Evolutionary conservation across 2,797 vertebrate species (phyloP).

Genomic region (Rhinatrema bivittatum): DNA sequence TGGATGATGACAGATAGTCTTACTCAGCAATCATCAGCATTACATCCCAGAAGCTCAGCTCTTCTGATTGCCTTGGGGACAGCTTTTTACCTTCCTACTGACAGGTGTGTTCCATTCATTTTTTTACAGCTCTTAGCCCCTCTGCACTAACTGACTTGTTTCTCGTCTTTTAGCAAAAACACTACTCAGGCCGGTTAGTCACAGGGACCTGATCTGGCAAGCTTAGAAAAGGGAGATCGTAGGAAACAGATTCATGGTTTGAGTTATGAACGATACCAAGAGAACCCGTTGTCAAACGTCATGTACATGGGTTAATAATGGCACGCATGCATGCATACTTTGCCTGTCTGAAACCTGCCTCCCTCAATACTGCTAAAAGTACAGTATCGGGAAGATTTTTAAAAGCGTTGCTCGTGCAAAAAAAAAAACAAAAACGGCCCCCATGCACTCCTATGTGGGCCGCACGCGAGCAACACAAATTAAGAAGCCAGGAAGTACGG

Average conservation of each 20-base stretch:
- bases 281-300: no score
- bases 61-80: constrained; percentile 49
- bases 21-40: constrained; percentile 44
- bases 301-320: no score
- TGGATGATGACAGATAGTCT: constrained; percentile 38
- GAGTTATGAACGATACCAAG: neutral
- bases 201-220: constrained; percentile 14
- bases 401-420: no score
- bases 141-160: constrained; percentile 14
- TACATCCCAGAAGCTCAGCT: constrained; percentile 56
- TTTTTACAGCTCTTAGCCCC: constrained; percentile 11
- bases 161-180: neutral
- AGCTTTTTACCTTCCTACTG: constrained; percentile 26
- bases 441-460: no score
- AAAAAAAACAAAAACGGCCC: no score
- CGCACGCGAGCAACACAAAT: no score
- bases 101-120: neutral
- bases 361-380: no score
- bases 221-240: constrained; percentile 11
- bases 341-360: no score
- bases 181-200: constrained; percentile 8
- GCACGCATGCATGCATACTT: no score
- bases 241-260: neutral
- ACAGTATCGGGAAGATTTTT: no score
- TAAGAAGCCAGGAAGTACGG: no score